phyloP scores from a whole-genome alignment of 2,888 invertebrate genomes.

The Nemotelus nigrinus region DNA sequence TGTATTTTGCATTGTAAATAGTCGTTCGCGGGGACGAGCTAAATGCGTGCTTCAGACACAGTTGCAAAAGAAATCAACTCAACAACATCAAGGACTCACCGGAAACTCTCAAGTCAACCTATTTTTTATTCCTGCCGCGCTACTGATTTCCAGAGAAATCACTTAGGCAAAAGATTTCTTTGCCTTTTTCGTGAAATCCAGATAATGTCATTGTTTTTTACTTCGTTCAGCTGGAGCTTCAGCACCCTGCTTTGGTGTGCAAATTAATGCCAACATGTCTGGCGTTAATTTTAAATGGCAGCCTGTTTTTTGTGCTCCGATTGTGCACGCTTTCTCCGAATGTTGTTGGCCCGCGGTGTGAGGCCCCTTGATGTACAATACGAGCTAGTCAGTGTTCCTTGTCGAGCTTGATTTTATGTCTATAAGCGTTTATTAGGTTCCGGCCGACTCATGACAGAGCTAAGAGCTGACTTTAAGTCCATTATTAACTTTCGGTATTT shows the following conservation, averaged over 20 bases:
- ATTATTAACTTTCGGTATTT: conserved; percentile 33
- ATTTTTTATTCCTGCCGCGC: no score
- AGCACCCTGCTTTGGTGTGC: background rate
- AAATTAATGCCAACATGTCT: conserved; percentile 41
- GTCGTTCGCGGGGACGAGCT: no score
- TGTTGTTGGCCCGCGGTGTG: background rate
- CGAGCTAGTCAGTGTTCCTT: background rate
- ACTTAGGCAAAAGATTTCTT: background rate
- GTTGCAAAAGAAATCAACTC: no score
- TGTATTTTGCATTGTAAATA: no score
- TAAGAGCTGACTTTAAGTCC: conserved; percentile 4
- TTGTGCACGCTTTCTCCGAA: background rate
- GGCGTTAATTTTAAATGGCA: conserved; percentile 35
- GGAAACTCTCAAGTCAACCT: no score
- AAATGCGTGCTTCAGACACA: no score
- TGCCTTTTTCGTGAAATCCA: conserved; percentile 22
- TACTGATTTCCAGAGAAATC: background rate
- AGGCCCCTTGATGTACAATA: background rate
- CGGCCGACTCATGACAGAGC: background rate
- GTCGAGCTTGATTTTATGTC: no score
- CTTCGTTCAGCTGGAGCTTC: background rate
- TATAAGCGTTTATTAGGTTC: no score
- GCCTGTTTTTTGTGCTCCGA: background rate
- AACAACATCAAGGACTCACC: no score
- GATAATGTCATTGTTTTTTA: conserved; percentile 36